phyloP scores from a whole-genome alignment of 2,888 invertebrate genomes.

The Temnothorax unifasciatus region DNA sequence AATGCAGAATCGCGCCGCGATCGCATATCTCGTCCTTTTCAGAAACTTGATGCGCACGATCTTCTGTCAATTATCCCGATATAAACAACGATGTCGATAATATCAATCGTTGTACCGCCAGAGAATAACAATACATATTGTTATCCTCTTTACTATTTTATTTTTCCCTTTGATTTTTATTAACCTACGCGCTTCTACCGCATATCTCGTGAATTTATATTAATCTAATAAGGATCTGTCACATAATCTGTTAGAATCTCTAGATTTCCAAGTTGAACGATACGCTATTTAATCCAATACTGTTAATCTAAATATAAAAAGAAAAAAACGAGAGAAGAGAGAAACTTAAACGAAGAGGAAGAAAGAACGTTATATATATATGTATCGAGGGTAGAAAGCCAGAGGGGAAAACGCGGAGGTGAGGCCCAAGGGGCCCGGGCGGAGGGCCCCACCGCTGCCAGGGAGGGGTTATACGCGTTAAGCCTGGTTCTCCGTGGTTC shows the following conservation, averaged over 20 bases:
- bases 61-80: conserved; percentile 49
- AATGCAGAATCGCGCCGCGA: conserved; percentile 28
- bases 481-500: conserved; percentile 84
- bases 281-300: background rate
- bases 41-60: conserved; percentile 35
- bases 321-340: background rate
- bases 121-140: conserved; percentile 5
- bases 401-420: conserved; percentile 34
- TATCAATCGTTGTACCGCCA: conserved; percentile 3
- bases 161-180: background rate
- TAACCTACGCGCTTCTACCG: background rate
- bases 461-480: conserved; percentile 82
- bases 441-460: conserved; percentile 36
- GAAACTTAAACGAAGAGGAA: background rate
- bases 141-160: background rate
- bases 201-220: background rate
- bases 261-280: background rate
- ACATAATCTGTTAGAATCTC: background rate
- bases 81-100: conserved; percentile 24
- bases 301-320: background rate
- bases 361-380: background rate
- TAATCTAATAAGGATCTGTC: background rate
- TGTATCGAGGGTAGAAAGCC: background rate
- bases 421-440: conserved; percentile 57
- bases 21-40: conserved; percentile 55